Base-by-base conservation (phyloP, 30 jellyfish, hydroid and myxozoan species). In the Calvadosia cruxmelitensis region DNA sequence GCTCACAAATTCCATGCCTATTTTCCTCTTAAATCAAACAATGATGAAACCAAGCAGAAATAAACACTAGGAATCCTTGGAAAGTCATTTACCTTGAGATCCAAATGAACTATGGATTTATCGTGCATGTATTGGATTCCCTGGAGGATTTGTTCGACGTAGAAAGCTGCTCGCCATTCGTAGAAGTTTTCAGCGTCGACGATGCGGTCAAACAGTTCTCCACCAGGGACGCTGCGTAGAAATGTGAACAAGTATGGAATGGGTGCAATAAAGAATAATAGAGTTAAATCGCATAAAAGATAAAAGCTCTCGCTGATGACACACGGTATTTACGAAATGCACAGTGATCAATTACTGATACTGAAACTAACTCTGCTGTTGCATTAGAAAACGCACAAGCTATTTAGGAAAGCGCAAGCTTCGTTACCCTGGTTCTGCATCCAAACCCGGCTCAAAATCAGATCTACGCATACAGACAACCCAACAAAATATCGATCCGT, bases 121-220 rank as follows among this genome's bases (percentile, higher is more conserved):
- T 52, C 29, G 49, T 86, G 96, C 92, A 86, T 79, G 67, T 86
- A 88, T 16, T 75, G 82, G 1, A 86, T 65, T 0, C 96, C 96
- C 51, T 86, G 93, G 24, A 86, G 70, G 0, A 86, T 70, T 34
- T 86, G 96, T 70, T 81, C 73, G 75, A 86, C 74, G 69, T 78
- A 86, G 48, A 63, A 36, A 26, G 85, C 92, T 3, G 94, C 84
- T 29, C 78, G 94, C 33, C 84, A 70, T 76, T 86, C 96, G 5
- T 93, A 76, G 50, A 78, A 80, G 27, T 49, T 42, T 49, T 86
- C 84, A 50, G 78, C 88, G 50, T 75, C 94, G 27, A 86, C 83
- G 31, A 86, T 80, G 12, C 96, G 63, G 49, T 86, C 96, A 73
- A 86, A 86, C 30, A 86, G 76, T 80, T 73, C 83, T 66, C 96